Evolutionary conservation across 2,888 invertebrate species (phyloP).

Genomic region (Patella pellucida): DNA sequence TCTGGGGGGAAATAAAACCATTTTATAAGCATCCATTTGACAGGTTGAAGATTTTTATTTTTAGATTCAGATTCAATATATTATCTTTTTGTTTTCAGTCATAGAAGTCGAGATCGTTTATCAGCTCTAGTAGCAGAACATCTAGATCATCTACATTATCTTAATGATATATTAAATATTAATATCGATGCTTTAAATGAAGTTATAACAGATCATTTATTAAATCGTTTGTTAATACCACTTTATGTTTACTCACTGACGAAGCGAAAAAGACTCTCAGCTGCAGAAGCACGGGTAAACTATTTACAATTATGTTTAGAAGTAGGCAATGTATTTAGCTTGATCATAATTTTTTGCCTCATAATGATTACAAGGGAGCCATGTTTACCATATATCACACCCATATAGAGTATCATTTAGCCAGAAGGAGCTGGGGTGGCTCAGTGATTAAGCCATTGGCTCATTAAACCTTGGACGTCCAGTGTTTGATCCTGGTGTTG

Average conservation of each 20-base stretch:
- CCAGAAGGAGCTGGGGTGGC: no score
- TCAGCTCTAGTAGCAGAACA: slow-evolving; percentile 97
- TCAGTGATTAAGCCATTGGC: no score
- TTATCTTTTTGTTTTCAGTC: slow-evolving; percentile 76
- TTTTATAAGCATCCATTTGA: no score
- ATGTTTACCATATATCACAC: no score
- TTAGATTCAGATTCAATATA: no score
- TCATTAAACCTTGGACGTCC: no score
- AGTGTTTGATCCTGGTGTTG: no score
- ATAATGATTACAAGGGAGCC: no score
- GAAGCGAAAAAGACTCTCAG: slow-evolving; percentile 71
- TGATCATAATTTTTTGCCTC: no score
- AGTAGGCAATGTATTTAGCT: neutral
- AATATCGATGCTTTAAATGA: slow-evolving; percentile 93
- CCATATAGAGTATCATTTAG: no score
- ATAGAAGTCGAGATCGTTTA: slow-evolving; percentile 89
- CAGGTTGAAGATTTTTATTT: no score
- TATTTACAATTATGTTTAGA: neutral
- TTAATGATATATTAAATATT: slow-evolving; percentile 94
- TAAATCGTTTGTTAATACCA: slow-evolving; percentile 92
- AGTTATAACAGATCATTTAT: slow-evolving; percentile 91
- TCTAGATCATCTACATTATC: slow-evolving; percentile 95
- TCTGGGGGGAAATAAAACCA: no score
- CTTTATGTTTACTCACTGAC: slow-evolving; percentile 92
- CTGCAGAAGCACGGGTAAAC: slow-evolving; percentile 50